Evolutionary conservation across 2,797 vertebrate genomes (phyloP).

Genomic region (Propithecus perrieri): DNA sequence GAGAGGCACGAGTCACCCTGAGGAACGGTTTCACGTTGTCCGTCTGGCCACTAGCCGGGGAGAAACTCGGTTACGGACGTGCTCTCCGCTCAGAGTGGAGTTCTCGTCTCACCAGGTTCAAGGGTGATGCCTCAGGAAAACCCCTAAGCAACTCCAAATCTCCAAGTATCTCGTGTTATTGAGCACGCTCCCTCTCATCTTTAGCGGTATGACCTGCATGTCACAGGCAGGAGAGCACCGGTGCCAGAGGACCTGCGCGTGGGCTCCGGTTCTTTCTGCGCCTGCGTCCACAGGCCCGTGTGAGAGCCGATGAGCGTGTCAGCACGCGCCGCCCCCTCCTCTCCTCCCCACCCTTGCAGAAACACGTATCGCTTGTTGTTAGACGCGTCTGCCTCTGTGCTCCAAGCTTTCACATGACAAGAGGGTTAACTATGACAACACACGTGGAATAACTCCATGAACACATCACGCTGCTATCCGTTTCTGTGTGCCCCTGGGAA

Average conservation of each 20-base stretch:
- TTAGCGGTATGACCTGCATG: background rate
- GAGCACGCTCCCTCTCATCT: rapidly evolving
- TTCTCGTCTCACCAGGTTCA: background rate
- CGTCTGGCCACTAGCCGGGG: background rate
- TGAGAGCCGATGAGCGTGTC: background rate
- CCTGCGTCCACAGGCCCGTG: background rate
- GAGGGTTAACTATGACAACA: background rate
- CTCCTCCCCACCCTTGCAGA: background rate
- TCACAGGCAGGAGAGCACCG: background rate
- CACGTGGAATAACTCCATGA: background rate
- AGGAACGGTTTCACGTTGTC: background rate
- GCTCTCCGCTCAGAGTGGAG: background rate
- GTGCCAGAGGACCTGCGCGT: background rate
- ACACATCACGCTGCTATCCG: background rate
- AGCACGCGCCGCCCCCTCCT: background rate
- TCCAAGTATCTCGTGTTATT: rapidly evolving
- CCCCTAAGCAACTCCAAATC: rapidly evolving
- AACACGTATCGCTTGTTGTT: background rate
- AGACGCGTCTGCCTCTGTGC: background rate
- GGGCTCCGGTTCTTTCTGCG: background rate
- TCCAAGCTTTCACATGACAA: background rate
- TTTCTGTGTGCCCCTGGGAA: background rate
- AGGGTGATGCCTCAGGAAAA: background rate
- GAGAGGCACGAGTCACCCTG: background rate
- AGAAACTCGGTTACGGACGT: background rate